Conservation (phyloP, 2,888 invertebrate species). For the Neocrepidodera transversa region DNA sequence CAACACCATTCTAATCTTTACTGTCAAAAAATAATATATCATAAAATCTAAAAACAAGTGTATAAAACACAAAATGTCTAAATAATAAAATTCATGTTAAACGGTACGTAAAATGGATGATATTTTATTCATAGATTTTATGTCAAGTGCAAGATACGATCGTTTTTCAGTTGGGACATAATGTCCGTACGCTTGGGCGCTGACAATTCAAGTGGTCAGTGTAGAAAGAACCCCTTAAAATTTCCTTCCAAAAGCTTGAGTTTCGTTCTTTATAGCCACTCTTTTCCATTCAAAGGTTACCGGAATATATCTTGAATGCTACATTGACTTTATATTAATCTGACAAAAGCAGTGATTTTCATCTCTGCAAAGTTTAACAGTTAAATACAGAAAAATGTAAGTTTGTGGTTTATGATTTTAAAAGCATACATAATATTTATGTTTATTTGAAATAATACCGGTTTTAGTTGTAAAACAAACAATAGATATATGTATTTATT, state of each 20-base stretch:
- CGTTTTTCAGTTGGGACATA: conserved; percentile 42
- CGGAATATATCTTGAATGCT: conserved; percentile 49
- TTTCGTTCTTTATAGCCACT: conserved; percentile 50
- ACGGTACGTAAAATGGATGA: conserved; percentile 44
- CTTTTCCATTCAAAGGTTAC: conserved; percentile 53
- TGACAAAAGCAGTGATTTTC: conserved; percentile 48
- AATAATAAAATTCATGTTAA: conserved; percentile 44
- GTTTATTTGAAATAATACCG: too few species aligned
- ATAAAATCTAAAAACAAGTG: conserved; percentile 25
- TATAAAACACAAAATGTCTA: conserved; percentile 35
- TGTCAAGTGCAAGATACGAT: conserved; percentile 46
- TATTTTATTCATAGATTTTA: conserved; percentile 48
- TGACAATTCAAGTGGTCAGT: conserved; percentile 50
- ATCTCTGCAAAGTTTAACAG: conserved; percentile 7
- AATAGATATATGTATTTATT: too few species aligned
- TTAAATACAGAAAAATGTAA: not conserved
- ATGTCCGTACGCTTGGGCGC: conserved; percentile 34
- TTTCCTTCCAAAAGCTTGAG: conserved; percentile 49
- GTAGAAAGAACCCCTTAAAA: conserved; percentile 44
- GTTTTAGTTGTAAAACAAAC: too few species aligned
- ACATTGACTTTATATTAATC: conserved; percentile 51
- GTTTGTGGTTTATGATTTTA: not conserved
- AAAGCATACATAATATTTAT: too few species aligned
- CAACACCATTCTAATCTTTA: too few species aligned
- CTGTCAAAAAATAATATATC: too few species aligned